These are phyloP conservation scores for Oopsacas minuta DNA, from an alignment of 37 sponge, comb jelly and placozoan species.

Conservation along the genomic window DNA sequence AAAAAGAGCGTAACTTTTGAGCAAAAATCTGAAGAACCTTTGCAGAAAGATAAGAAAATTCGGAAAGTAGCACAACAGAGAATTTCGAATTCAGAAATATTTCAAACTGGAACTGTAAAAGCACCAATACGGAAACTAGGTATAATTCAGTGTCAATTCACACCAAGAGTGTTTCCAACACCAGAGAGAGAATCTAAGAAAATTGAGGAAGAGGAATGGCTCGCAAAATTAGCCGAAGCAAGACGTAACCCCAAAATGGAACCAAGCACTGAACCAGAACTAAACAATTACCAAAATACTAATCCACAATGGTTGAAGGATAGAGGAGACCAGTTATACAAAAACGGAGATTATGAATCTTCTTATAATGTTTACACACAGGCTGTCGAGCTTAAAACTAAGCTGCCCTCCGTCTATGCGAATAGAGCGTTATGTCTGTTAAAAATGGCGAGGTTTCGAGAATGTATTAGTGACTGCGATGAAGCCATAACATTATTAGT, in stretches of 20 bases:
- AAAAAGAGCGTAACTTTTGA: not conserved
- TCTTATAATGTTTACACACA: slow-evolving; percentile 86
- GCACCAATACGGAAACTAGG: slow-evolving; percentile 39
- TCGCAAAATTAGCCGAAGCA: slow-evolving; percentile 82
- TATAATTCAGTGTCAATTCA: slow-evolving; percentile 65
- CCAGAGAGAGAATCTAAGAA: slow-evolving; percentile 78
- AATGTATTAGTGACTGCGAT: slow-evolving; percentile 51
- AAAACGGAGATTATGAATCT: slow-evolving; percentile 55
- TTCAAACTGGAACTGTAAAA: not conserved
- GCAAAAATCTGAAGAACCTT: not conserved
- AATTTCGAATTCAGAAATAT: not conserved
- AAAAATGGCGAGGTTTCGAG: slow-evolving; percentile 30
- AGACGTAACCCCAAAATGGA: slow-evolving; percentile 30
- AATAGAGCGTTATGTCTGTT: slow-evolving; percentile 72
- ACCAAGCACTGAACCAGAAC: slow-evolving; percentile 20
- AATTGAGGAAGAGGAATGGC: slow-evolving; percentile 81
- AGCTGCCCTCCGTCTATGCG: slow-evolving; percentile 54
- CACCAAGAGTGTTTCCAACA: slow-evolving; percentile 79
- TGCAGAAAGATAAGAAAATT: not conserved
- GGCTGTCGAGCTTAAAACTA: slow-evolving; percentile 55
- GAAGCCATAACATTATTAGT: slow-evolving; percentile 64
- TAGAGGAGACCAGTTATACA: slow-evolving; percentile 70
- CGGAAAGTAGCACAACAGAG: not conserved
- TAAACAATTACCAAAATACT: slow-evolving; percentile 50
- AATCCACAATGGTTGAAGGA: slow-evolving; percentile 89